Conservation (phyloP, 1,140 invertebrate genomes). For the Parapsyche elsis region DNA sequence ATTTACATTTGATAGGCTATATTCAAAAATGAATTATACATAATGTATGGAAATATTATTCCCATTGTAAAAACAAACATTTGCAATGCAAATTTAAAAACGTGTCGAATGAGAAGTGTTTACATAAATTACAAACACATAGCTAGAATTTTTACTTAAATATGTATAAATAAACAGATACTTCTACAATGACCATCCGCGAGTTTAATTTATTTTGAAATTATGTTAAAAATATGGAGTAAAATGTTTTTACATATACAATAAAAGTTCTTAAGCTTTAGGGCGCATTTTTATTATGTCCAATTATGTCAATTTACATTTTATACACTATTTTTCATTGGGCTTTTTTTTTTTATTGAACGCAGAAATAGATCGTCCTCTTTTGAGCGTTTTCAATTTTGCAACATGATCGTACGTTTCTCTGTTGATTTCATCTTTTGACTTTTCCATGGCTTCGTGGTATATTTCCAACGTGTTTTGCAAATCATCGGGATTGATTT, state of each 20-base stretch:
- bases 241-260: no score
- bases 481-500: slow-evolving; percentile 62
- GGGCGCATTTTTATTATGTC: no score
- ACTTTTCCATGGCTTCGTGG: slow-evolving; percentile 63
- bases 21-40: not conserved
- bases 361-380: slow-evolving; percentile 59
- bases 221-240: no score
- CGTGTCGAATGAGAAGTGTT: not conserved
- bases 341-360: slow-evolving; percentile 58
- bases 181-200: no score
- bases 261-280: no score
- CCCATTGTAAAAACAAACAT: not conserved
- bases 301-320: no score
- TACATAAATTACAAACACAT: slow-evolving; percentile 10
- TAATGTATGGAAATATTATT: slow-evolving; percentile 27
- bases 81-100: slow-evolving; percentile 31
- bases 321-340: not conserved
- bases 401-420: slow-evolving; percentile 63
- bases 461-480: slow-evolving; percentile 63
- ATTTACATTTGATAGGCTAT: no score
- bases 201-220: no score
- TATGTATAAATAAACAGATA: no score
- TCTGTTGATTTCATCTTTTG: slow-evolving; percentile 62
- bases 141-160: no score
- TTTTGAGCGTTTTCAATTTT: slow-evolving; percentile 64